Conservation (phyloP, 2,113 vertebrate species). For the Pachyramphus minor region DNA sequence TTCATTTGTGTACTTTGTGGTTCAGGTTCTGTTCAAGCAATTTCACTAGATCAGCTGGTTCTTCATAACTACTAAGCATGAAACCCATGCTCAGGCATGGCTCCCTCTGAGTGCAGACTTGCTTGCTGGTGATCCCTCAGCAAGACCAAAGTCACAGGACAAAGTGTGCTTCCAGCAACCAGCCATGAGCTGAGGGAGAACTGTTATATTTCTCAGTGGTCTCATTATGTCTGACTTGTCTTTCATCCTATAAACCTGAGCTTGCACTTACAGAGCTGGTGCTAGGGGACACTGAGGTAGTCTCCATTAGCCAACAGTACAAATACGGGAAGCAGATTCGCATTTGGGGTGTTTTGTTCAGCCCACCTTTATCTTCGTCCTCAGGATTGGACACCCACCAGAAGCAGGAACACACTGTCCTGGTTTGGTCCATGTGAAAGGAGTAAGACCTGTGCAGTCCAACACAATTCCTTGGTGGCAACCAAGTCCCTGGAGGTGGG, state of each 20-base stretch:
- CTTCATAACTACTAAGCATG: neutral
- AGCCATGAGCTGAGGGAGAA: neutral
- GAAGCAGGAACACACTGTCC: neutral
- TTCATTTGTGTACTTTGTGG: neutral
- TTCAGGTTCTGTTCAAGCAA: neutral
- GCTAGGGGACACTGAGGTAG: neutral
- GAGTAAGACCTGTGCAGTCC: neutral
- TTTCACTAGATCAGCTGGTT: neutral
- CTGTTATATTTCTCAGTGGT: neutral
- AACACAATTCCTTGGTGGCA: too few relatives aligned
- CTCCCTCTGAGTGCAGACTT: neutral
- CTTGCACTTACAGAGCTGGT: neutral
- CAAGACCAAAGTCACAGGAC: neutral
- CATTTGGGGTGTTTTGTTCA: accelerated
- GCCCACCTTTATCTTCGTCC: neutral
- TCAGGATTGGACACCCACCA: neutral
- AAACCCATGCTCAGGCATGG: neutral
- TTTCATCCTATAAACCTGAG: neutral
- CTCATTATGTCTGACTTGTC: neutral
- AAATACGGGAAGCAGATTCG: neutral
- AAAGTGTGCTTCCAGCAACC: neutral
- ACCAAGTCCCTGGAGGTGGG: neutral
- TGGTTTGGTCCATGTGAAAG: neutral
- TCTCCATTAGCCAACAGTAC: neutral
- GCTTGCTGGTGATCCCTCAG: neutral